phyloP scores from a whole-genome alignment of 2,113 vertebrate species.

The Zosterops borbonicus region DNA sequence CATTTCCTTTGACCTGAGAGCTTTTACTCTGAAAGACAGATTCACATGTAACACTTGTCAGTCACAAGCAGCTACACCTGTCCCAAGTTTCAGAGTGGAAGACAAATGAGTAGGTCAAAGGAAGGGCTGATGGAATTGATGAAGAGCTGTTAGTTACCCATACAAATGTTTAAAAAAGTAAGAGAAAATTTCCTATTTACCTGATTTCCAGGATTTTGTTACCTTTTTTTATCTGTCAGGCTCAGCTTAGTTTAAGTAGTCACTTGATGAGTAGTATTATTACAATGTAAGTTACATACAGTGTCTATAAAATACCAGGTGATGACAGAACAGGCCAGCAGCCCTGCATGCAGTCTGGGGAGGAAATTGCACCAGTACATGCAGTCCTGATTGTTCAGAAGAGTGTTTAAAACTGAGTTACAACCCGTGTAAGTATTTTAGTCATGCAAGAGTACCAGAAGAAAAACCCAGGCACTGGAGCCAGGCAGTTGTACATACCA shows the following conservation, averaged over 20 bases:
- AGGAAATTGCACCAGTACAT: slow-evolving; percentile 7
- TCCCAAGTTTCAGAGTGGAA: background rate
- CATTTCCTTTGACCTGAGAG: slow-evolving; percentile 31
- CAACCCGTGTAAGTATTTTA: background rate
- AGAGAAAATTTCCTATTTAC: background rate
- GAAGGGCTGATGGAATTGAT: background rate
- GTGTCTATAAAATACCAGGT: background rate
- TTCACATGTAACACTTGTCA: background rate
- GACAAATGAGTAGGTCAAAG: background rate
- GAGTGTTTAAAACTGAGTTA: background rate
- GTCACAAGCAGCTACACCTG: background rate
- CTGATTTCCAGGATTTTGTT: background rate
- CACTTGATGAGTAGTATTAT: background rate
- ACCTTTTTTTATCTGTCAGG: background rate
- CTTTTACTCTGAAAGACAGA: slow-evolving; percentile 70
- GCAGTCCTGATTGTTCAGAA: background rate
- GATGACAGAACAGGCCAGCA: background rate
- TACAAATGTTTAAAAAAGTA: background rate
- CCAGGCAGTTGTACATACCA: slow-evolving; percentile 86
- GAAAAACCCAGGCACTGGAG: slow-evolving; percentile 22
- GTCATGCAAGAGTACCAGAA: slow-evolving; percentile 22
- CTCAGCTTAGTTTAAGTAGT: slow-evolving; percentile 10
- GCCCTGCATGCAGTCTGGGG: slow-evolving; percentile 5
- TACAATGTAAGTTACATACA: background rate
- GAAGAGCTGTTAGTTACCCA: slow-evolving; percentile 1